These are phyloP conservation scores for Lepilemur septentrionalis DNA, from an alignment of 2,797 vertebrate species.

Conservation along the genomic window DNA sequence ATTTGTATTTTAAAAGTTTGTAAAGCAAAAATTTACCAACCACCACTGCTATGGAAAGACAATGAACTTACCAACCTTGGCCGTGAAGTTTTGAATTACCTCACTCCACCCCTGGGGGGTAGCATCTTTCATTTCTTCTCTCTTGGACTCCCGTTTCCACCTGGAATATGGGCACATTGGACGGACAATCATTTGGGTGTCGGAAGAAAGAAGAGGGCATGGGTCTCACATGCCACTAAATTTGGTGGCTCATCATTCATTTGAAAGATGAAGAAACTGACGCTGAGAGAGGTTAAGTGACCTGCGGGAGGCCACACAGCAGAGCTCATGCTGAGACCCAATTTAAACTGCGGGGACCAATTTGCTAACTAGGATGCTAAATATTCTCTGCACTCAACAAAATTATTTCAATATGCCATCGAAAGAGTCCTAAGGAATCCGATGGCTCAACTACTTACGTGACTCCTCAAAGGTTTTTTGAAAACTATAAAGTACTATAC, in stretches of 20 bases:
- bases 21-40: background rate
- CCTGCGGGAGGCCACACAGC: background rate
- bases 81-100: conserved; percentile 8
- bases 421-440: background rate
- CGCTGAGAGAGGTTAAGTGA: background rate
- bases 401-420: background rate
- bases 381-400: background rate
- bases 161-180: conserved; percentile 54
- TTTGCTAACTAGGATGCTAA: background rate
- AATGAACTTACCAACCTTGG: background rate
- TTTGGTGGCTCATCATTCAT: background rate
- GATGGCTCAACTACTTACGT: background rate
- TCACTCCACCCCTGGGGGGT: conserved; percentile 35
- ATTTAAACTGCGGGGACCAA: background rate
- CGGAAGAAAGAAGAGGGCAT: background rate
- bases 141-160: background rate
- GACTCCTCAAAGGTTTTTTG: background rate
- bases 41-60: background rate
- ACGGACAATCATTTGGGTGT: accelerated
- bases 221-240: background rate
- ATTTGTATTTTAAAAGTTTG: background rate
- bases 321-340: background rate
- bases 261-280: background rate
- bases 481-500: background rate
- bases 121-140: conserved; percentile 43